A percentile compares a stretch with the other conserved stretches of the same genome.
Conservation (phyloP, 2,797 vertebrate species). For the Etheostoma nigrum region DNA sequence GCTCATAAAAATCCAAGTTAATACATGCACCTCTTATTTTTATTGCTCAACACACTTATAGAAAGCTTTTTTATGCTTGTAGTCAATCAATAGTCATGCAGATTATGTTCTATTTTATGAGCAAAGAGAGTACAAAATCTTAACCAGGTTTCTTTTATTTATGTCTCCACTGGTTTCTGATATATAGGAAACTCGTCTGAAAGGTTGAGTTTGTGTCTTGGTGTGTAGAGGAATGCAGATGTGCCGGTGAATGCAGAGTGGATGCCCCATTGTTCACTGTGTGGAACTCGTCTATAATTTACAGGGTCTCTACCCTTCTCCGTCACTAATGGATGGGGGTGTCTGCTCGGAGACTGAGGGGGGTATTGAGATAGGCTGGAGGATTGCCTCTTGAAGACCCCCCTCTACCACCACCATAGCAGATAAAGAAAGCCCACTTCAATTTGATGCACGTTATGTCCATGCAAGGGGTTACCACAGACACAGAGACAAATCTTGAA, state of each 20-base stretch:
- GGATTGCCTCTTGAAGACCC: constrained; percentile 64
- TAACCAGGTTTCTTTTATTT: constrained; percentile 54
- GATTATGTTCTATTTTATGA: constrained; percentile 48
- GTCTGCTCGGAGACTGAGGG: constrained; percentile 64
- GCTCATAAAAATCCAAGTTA: constrained; percentile 32
- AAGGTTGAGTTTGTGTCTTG: constrained; percentile 49
- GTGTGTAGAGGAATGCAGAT: constrained; percentile 80
- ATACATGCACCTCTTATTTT: constrained; percentile 35
- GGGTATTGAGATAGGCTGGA: constrained; percentile 51
- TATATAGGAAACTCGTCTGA: constrained; percentile 32
- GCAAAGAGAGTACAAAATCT: constrained; percentile 33
- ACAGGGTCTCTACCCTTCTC: constrained; percentile 76
- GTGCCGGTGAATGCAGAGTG: constrained; percentile 67
- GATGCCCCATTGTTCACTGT: constrained; percentile 74
- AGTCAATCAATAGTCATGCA: constrained; percentile 40
- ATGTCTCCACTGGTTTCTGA: constrained; percentile 39
- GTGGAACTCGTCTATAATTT: constrained; percentile 83
- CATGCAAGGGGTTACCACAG: constrained; percentile 58
- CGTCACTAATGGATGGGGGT: constrained; percentile 80
- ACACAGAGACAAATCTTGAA: constrained; percentile 55
- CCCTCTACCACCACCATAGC: constrained; percentile 26
- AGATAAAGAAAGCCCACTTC: constrained; percentile 70
- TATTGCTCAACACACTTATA: constrained; percentile 18
- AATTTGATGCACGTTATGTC: constrained; percentile 71
- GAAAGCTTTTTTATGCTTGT: constrained; percentile 22